Evolutionary conservation across 1,140 invertebrate species (phyloP).

Genomic region (Leptinotarsa undecemlineata): DNA sequence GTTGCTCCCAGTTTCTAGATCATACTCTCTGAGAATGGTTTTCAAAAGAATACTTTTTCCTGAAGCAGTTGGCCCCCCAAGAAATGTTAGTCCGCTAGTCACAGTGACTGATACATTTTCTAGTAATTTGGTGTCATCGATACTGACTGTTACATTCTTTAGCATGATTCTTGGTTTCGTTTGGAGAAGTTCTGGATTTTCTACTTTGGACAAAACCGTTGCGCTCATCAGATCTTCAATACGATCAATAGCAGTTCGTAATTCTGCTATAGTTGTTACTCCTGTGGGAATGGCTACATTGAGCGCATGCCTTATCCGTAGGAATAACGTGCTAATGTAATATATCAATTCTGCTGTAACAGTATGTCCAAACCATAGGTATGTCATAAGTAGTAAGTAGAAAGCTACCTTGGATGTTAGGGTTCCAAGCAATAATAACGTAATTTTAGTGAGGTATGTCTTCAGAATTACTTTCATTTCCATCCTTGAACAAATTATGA

Average conservation of each 20-base stretch:
- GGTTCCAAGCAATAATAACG: slow-evolving; percentile 44
- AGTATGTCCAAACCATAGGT: slow-evolving; percentile 66
- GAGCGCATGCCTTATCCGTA: slow-evolving; percentile 71
- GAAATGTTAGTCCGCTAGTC: slow-evolving; percentile 63
- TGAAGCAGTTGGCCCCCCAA: slow-evolving; percentile 78
- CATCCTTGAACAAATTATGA: slow-evolving; percentile 28
- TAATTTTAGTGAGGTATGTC: slow-evolving; percentile 35
- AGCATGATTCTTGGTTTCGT: slow-evolving; percentile 32
- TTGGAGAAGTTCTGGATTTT: slow-evolving; percentile 22
- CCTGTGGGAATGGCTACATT: slow-evolving; percentile 74
- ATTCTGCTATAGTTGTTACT: slow-evolving; percentile 62
- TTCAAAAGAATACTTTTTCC: slow-evolving; percentile 78
- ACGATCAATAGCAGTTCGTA: slow-evolving; percentile 31
- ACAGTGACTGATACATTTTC: slow-evolving; percentile 64
- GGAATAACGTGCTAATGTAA: slow-evolving; percentile 74
- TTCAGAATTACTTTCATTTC: slow-evolving; percentile 36
- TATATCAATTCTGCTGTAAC: slow-evolving; percentile 77
- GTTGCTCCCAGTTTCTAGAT: slow-evolving; percentile 66
- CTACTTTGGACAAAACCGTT: slow-evolving; percentile 20
- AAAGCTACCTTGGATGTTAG: slow-evolving; percentile 68
- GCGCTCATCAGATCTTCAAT: slow-evolving; percentile 33
- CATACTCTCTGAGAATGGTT: slow-evolving; percentile 67
- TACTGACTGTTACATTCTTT: slow-evolving; percentile 25
- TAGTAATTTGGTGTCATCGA: slow-evolving; percentile 56
- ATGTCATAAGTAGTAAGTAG: slow-evolving; percentile 66